A percentile compares a stretch with the other conserved stretches of the same genome.
These are phyloP conservation scores for Gari tellinella DNA, from an alignment of 2,888 invertebrate genomes.

Conservation along the genomic window DNA sequence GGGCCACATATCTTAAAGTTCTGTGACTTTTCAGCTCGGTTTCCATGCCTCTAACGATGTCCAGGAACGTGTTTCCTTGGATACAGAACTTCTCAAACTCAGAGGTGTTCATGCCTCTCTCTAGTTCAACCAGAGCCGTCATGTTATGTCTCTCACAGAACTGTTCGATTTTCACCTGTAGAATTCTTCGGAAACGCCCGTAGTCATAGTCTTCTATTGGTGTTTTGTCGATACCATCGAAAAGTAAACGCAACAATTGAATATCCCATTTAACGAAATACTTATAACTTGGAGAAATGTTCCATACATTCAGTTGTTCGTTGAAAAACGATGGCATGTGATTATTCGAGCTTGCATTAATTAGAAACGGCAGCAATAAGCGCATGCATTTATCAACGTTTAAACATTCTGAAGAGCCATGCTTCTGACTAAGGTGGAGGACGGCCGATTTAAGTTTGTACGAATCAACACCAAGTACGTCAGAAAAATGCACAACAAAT, in stretches of 20 bases:
- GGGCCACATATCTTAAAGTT: too few relatives aligned
- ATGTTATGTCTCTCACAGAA: neutral
- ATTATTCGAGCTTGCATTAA: too few relatives aligned
- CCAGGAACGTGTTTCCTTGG: conserved; percentile 23
- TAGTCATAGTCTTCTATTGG: neutral
- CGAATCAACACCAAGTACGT: conserved; percentile 19
- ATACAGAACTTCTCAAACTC: conserved; percentile 9
- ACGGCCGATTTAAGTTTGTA: conserved; percentile 26
- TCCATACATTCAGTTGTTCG: too few relatives aligned
- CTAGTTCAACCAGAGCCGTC: neutral
- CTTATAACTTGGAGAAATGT: too few relatives aligned
- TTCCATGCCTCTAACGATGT: conserved; percentile 18
- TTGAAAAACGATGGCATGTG: too few relatives aligned
- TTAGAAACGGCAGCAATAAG: too few relatives aligned
- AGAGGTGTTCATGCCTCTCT: neutral
- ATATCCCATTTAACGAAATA: too few relatives aligned
- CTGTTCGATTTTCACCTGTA: neutral
- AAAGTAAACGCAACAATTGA: too few relatives aligned
- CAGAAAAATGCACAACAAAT: conserved; percentile 12
- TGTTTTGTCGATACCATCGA: neutral
- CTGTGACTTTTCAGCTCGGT: conserved; percentile 4
- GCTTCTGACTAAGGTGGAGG: conserved; percentile 1
- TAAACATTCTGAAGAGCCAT: neutral
- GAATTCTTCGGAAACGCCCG: neutral
- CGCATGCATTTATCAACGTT: too few relatives aligned